A percentile compares a stretch with the other conserved stretches of the same genome.
Evolutionary conservation across 2,113 vertebrate species (phyloP).

Genomic region (Oreochromis niloticus): DNA sequence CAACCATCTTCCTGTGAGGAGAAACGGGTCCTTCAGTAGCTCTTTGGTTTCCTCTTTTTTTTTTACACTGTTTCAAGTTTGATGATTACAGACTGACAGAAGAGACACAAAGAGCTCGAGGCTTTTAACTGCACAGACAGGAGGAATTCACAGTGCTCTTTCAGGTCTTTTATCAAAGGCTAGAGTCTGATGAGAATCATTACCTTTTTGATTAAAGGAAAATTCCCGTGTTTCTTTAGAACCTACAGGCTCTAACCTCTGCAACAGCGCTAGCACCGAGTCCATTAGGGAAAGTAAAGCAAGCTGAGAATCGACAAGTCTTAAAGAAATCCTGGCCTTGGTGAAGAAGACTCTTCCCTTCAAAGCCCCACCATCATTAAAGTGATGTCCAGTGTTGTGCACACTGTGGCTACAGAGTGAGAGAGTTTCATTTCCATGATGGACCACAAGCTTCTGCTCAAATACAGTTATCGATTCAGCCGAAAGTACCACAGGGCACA

Average conservation of each 20-base stretch:
- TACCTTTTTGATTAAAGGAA: slow-evolving; percentile 13
- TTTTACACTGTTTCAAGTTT: slow-evolving; percentile 10
- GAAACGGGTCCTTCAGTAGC: background rate
- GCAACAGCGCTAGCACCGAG: background rate
- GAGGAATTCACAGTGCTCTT: background rate
- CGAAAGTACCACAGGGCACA: background rate
- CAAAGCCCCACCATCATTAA: background rate
- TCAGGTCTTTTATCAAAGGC: slow-evolving; percentile 20
- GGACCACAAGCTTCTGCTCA: background rate
- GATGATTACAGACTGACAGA: slow-evolving; percentile 23
- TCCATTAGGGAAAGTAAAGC: background rate
- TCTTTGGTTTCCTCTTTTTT: background rate
- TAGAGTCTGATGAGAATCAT: background rate
- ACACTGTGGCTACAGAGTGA: background rate
- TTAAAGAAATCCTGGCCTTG: background rate
- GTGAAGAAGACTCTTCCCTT: background rate
- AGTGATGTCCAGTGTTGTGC: background rate
- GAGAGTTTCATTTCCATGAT: background rate
- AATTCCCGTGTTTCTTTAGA: background rate
- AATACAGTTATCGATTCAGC: background rate
- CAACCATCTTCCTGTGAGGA: background rate
- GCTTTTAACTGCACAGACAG: background rate
- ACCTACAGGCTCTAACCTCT: background rate
- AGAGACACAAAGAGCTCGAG: background rate
- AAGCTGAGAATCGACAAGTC: background rate